Conservation (phyloP, 2,888 invertebrate species). For the Micoletzkya japonica region DNA sequence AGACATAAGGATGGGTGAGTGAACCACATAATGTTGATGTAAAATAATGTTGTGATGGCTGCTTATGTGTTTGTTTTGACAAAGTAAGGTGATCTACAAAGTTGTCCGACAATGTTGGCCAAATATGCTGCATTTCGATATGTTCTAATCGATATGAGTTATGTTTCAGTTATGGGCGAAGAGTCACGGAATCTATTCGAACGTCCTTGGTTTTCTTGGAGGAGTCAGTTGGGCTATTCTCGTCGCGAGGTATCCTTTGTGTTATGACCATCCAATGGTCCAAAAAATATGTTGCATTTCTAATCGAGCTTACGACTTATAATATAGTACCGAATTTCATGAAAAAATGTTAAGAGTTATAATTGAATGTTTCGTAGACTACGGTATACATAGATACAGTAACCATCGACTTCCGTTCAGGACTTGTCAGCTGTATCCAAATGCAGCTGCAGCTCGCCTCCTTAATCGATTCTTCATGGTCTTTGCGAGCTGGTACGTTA, state of each 20-base stretch:
- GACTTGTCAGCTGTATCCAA: slow-evolving; percentile 96
- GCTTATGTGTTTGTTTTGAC: no score
- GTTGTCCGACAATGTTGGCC: no score
- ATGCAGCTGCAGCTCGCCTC: slow-evolving; percentile 88
- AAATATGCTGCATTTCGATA: no score
- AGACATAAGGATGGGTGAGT: no score
- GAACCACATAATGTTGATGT: no score
- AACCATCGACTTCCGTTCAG: slow-evolving; percentile 67
- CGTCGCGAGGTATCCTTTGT: slow-evolving; percentile 77
- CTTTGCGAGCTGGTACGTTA: slow-evolving; percentile 83
- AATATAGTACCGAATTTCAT: background rate
- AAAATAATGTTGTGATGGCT: no score
- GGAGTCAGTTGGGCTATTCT: slow-evolving; percentile 99
- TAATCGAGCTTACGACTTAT: background rate
- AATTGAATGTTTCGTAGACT: no score
- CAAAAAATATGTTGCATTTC: background rate
- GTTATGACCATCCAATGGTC: background rate
- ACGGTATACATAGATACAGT: background rate
- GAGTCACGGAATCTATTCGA: slow-evolving; percentile 83
- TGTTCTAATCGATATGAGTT: background rate
- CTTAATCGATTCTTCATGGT: slow-evolving; percentile 98
- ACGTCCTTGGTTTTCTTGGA: slow-evolving; percentile 84
- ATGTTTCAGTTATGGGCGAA: slow-evolving; percentile 39
- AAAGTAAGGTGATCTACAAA: no score
- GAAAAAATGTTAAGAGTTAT: background rate